A percentile compares a stretch with the other conserved stretches of the same genome.
Evolutionary conservation across 2,113 vertebrate species (phyloP).

Genomic region (Ceratotherium simum): DNA sequence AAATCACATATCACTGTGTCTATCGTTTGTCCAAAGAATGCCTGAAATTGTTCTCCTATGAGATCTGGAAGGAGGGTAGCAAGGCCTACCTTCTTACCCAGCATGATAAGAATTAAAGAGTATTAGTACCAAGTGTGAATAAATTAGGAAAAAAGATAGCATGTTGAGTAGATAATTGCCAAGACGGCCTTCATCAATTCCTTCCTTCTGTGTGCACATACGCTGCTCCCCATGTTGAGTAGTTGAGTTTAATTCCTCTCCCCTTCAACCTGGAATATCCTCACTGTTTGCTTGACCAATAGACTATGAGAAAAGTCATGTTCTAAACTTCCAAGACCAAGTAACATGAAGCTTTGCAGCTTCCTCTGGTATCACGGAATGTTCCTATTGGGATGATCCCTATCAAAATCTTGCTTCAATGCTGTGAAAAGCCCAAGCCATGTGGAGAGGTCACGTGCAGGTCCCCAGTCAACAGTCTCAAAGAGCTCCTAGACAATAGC

Average conservation of each 20-base stretch:
- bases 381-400: background rate
- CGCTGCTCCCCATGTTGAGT: rapidly evolving
- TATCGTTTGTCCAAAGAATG: background rate
- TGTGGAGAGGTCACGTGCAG: background rate
- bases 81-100: background rate
- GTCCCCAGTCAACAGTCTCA: background rate
- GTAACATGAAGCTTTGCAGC: background rate
- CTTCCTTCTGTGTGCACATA: background rate
- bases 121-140: background rate
- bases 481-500: background rate
- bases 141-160: background rate
- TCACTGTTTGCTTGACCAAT: background rate
- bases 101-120: background rate
- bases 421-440: background rate
- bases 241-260: background rate
- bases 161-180: background rate
- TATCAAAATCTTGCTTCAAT: background rate
- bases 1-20: slow-evolving; percentile 48
- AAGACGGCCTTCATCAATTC: background rate
- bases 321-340: background rate
- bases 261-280: background rate
- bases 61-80: background rate
- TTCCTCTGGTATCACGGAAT: background rate
- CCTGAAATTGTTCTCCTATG: background rate
- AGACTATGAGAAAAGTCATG: background rate